Evolutionary conservation across 2,113 vertebrate genomes (phyloP).

Genomic region (Falco punctatus): DNA sequence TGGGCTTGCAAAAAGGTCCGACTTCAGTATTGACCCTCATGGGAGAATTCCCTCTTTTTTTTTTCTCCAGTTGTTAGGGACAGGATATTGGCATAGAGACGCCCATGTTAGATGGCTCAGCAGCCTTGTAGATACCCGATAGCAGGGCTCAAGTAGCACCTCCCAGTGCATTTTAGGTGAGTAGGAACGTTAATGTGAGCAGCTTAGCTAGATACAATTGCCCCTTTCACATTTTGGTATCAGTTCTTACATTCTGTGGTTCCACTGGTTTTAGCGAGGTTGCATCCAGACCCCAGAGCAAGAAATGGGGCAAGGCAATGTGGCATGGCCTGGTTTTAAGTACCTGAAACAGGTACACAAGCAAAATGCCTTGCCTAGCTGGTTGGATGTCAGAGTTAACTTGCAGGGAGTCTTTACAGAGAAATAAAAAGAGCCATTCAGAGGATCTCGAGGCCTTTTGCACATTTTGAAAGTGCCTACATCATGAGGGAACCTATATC

Average conservation of each 20-base stretch:
- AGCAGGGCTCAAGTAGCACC: background rate
- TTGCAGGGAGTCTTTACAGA: background rate
- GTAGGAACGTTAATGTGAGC: background rate
- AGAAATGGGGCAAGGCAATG: accelerated
- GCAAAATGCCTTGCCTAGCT: background rate
- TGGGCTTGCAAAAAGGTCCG: background rate
- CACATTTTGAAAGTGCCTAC: background rate
- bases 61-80: background rate
- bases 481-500: background rate
- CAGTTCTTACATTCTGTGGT: background rate
- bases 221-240: background rate
- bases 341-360: background rate
- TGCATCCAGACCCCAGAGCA: background rate
- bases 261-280: background rate
- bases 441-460: background rate
- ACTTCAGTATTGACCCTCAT: background rate
- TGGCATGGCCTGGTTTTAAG: background rate
- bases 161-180: background rate
- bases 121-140: background rate
- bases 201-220: background rate
- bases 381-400: background rate
- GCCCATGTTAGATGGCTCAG: accelerated
- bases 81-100: background rate
- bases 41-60: background rate
- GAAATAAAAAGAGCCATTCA: background rate